Percentiles rank a stretch among this genome's conserved stretches.
phyloP scores from a whole-genome alignment of 2,797 vertebrate species.

The Gymnothorax reevesii region DNA sequence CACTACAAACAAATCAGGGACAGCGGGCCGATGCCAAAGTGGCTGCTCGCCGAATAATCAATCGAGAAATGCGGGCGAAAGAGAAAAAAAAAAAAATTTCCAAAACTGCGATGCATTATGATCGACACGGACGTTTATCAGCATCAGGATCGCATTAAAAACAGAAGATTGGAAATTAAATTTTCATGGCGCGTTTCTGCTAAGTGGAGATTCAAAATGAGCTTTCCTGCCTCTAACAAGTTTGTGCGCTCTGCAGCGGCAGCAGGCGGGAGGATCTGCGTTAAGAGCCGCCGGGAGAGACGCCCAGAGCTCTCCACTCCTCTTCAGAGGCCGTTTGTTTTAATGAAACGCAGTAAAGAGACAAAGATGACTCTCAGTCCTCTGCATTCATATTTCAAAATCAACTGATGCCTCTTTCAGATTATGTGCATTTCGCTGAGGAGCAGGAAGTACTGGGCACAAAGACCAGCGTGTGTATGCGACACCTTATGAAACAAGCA shows the following conservation, averaged over 20 bases:
- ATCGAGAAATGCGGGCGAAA: background rate
- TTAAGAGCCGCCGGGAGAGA: background rate
- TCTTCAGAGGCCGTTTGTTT: constrained; percentile 10
- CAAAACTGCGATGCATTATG: background rate
- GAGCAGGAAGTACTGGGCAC: background rate
- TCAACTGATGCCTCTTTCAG: constrained; percentile 6
- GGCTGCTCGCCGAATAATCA: constrained; percentile 37
- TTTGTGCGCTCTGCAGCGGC: background rate
- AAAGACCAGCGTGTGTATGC: background rate
- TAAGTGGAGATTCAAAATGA: constrained; percentile 9
- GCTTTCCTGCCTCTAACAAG: background rate
- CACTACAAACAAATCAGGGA: constrained; percentile 40
- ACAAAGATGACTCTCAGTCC: background rate
- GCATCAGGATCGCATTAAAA: background rate
- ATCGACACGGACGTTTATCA: background rate
- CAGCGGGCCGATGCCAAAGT: constrained; percentile 52
- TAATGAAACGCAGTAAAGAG: constrained; percentile 10
- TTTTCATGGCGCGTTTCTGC: background rate
- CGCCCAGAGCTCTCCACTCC: background rate
- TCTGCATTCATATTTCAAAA: constrained; percentile 19
- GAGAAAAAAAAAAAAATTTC: background rate
- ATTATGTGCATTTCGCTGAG: background rate
- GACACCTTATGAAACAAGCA: background rate
- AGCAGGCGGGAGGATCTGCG: background rate
- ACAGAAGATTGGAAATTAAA: constrained; percentile 16